Base-by-base conservation (phyloP, 2,888 invertebrate species). In the Cryptophagus acutangulus region DNA sequence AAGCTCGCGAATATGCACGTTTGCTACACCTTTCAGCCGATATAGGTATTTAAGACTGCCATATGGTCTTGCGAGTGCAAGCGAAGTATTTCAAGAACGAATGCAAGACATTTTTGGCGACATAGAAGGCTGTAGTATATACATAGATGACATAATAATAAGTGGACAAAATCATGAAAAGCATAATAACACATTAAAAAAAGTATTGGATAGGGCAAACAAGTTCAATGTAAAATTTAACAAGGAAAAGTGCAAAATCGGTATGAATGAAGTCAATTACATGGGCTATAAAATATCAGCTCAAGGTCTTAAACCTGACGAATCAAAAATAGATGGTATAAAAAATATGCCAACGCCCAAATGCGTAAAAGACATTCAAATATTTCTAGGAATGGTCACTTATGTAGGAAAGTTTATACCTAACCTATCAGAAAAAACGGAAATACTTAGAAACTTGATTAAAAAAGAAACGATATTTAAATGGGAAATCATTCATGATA, bases 221-320 rank as follows among this genome's bases (percentile, higher is more conserved):
- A 34, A 48, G 35, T 43, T 35, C 8, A 57, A 54, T 1, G 25
- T 56, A 10, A 52, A 48, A 5, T 30, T 58, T 2, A 33, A 33
- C n/a, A 33, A 16, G 33, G 40, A 46, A 2, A 61, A 64, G 46
- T 62, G 61, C 45, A 17, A 45, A 12, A 55, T 62, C 36, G 36
- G 45, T 2, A 40, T 48, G 2, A 35, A 35, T 10, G 26, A 50
- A 39, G 34, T 62, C 2, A 48, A 51, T 15, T 59, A 57, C n/a
- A n/a, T n/a, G n/a, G n/a, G n/a, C n/a, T 31, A 39, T 10, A 40
- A 59, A n/a, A 39, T 62, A 9, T 49, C 49, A 8, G 38, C 39
- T n/a, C 4, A 43, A 26, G 54, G 51, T n/a, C 40, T 48, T 14
- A 28, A 13, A 15, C 20, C 25, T 12, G 45, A 48, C 31, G 17